Evolutionary conservation across 2,797 vertebrate genomes (phyloP), one percentile per base, ranked within the genome.

Genomic region (Meda fulgida): DNA sequence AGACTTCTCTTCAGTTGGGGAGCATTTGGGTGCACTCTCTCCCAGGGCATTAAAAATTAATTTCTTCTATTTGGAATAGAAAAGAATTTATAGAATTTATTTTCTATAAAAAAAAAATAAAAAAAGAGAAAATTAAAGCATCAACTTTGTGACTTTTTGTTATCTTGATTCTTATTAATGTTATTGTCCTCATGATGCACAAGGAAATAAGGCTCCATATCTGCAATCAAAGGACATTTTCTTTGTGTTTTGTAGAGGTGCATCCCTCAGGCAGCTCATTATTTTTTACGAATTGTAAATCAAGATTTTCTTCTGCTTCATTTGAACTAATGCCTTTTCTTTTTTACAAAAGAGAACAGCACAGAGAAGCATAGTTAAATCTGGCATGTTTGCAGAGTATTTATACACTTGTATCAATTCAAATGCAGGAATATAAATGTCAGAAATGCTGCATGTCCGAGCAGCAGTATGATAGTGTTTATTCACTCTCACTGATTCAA

Each of bases 21-120:
- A 48, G 48, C 36, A 66, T 81, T 85, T 67, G 65, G 66, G 46
- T 77, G 7, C 26, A 34, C 78, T 80, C 46, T 38, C 58, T 81
- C 78, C 36, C 78, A 80, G 31, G 51, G 38, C 29, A 79, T 88
- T 73, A 89, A 82, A 89, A 80, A 86, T 85, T 9, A 7, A 80
- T 81, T 84, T 75, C 16, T 65, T 83, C 84, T 83, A 53, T 84
- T 75, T 84, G 36, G 53, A 83, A 53, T 43, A 34, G 18, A 79
- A 79, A 48, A 29, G 60, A 79, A n/a, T n/a, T n/a, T n/a, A n/a
- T n/a, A n/a, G n/a, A n/a, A n/a, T n/a, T n/a, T n/a, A n/a, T n/a
- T n/a, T n/a, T n/a, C n/a, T n/a, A n/a, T n/a, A n/a, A n/a, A n/a
- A n/a, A n/a, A n/a, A n/a, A n/a, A n/a, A n/a, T 40, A 66, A 18